Evolutionary conservation across 2,888 invertebrate genomes (phyloP).

Genomic region (Chrysina gloriosa): DNA sequence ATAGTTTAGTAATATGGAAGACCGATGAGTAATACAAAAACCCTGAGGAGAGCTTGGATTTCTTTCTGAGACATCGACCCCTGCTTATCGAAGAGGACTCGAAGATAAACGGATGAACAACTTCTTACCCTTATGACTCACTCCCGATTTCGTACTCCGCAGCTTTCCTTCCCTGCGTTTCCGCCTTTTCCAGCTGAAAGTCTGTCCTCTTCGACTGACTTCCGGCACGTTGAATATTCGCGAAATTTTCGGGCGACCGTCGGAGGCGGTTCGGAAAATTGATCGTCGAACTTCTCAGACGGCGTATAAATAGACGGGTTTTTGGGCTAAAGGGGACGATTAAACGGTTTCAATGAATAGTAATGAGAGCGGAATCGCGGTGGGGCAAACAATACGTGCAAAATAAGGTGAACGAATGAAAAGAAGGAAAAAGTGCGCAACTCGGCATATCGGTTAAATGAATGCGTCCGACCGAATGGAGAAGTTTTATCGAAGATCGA

Average conservation of each 20-base stretch:
- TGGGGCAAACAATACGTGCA: slow-evolving; percentile 14
- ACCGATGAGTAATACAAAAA: slow-evolving; percentile 10
- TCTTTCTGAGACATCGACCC: neutral
- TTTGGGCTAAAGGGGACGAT: slow-evolving; percentile 6
- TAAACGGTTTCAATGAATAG: slow-evolving; percentile 29
- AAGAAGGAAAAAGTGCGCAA: neutral
- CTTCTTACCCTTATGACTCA: slow-evolving; percentile 13
- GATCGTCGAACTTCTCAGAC: slow-evolving; percentile 30
- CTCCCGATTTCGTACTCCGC: slow-evolving; percentile 11
- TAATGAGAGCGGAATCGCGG: slow-evolving; percentile 8
- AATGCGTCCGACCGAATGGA: slow-evolving; percentile 5
- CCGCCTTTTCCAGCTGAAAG: neutral
- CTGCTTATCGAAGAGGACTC: neutral
- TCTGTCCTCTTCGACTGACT: slow-evolving; percentile 22
- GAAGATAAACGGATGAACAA: neutral
- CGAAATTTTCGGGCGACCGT: neutral
- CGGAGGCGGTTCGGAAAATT: slow-evolving; percentile 28
- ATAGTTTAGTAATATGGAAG: too few species aligned
- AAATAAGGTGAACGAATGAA: slow-evolving; percentile 14
- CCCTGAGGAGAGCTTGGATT: neutral
- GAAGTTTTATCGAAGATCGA: slow-evolving; percentile 6
- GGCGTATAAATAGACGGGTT: neutral
- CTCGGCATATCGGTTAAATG: neutral
- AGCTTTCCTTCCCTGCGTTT: neutral
- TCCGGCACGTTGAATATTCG: slow-evolving; percentile 32